A percentile compares a stretch with the other conserved stretches of the same genome.
These are phyloP conservation scores for Dolichopus griseipennis DNA, from an alignment of 2,888 invertebrate species.

Conservation along the genomic window DNA sequence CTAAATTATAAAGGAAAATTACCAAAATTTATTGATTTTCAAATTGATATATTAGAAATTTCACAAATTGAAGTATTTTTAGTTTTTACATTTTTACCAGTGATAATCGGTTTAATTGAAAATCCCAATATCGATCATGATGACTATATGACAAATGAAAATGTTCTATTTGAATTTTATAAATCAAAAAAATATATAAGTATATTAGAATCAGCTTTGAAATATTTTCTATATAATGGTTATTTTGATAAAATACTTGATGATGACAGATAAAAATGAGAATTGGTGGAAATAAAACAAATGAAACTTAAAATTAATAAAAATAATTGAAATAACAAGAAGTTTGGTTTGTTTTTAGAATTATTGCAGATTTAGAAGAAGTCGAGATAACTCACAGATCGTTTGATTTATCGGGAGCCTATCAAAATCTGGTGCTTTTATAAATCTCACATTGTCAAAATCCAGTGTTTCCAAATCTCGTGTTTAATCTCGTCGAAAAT, in stretches of 20 bases:
- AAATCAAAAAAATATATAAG: background rate
- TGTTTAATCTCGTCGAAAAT: too few species aligned
- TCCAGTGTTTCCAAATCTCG: too few species aligned
- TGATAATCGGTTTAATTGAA: background rate
- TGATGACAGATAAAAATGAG: background rate
- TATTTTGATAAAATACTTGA: background rate
- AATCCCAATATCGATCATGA: background rate
- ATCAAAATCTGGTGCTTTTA: too few species aligned
- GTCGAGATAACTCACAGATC: too few species aligned
- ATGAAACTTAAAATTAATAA: too few species aligned
- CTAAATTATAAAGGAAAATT: slow-evolving; percentile 16
- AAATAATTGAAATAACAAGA: too few species aligned
- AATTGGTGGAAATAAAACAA: too few species aligned
- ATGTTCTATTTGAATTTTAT: background rate
- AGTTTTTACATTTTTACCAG: background rate
- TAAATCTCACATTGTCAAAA: too few species aligned
- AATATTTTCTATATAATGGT: background rate
- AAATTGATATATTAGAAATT: slow-evolving; percentile 11
- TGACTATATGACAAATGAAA: background rate
- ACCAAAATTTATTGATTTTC: slow-evolving; percentile 17
- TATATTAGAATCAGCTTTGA: background rate
- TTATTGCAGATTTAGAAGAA: too few species aligned
- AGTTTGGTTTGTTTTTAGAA: too few species aligned
- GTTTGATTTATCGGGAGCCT: too few species aligned
- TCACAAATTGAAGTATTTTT: background rate